phyloP scores from a whole-genome alignment of 2,797 vertebrate genomes.

The Takifugu rubripes region DNA sequence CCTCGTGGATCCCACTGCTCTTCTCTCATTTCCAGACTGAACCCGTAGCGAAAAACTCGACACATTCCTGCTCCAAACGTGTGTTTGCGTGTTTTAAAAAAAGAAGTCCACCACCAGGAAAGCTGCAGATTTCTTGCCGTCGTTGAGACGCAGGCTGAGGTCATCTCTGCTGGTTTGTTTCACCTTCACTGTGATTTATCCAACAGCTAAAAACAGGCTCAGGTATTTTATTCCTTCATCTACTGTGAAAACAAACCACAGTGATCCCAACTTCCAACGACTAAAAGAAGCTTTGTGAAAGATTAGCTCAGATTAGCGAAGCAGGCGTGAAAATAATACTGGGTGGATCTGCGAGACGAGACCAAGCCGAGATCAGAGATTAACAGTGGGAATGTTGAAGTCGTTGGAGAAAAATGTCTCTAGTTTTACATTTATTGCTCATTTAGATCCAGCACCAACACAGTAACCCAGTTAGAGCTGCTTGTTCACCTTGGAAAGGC shows the following conservation, averaged over 20 bases:
- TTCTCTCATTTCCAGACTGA: constrained; percentile 27
- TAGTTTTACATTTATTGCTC: constrained; percentile 9
- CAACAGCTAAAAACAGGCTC: constrained; percentile 72
- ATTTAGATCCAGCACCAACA: constrained; percentile 54
- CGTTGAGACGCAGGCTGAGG: constrained; percentile 28
- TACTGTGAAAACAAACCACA: constrained; percentile 73
- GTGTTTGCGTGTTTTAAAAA: constrained; percentile 11
- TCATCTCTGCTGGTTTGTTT: constrained; percentile 52
- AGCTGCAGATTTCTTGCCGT: constrained; percentile 21
- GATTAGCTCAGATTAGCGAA: too few relatives aligned
- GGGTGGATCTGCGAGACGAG: neutral
- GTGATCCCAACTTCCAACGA: constrained; percentile 24
- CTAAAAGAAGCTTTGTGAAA: neutral
- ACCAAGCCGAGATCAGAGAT: neutral
- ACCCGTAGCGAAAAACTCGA: constrained; percentile 25
- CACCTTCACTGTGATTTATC: constrained; percentile 64
- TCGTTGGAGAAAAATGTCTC: neutral
- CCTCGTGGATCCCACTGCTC: constrained; percentile 28
- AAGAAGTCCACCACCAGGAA: constrained; percentile 24
- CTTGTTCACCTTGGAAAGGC: constrained; percentile 28
- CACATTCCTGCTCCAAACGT: constrained; percentile 12
- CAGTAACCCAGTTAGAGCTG: constrained; percentile 34
- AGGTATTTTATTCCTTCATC: constrained; percentile 70
- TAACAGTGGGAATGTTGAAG: neutral
- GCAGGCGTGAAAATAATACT: too few relatives aligned